phyloP scores from a whole-genome alignment of 2,113 vertebrate genomes.

The Hylia prasina region DNA sequence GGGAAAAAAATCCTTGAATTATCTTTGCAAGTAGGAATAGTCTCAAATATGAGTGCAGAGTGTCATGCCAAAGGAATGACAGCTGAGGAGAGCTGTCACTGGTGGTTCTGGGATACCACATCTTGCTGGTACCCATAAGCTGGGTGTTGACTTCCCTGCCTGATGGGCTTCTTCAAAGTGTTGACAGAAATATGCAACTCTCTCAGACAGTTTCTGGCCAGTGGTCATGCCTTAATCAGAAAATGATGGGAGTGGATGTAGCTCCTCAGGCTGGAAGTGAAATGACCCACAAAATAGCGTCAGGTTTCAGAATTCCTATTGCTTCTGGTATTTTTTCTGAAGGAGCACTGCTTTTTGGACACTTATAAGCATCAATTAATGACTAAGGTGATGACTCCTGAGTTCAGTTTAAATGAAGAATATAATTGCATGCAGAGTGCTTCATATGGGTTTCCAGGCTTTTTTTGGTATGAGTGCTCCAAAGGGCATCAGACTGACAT shows the following conservation, averaged over 20 bases:
- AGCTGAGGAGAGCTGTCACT: background rate
- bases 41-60: background rate
- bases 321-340: background rate
- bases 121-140: background rate
- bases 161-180: background rate
- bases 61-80: background rate
- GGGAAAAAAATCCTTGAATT: background rate
- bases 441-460: background rate
- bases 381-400: background rate
- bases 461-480: background rate
- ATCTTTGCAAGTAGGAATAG: background rate
- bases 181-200: background rate
- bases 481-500: background rate
- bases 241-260: background rate
- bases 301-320: background rate
- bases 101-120: background rate
- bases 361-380: background rate
- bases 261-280: background rate
- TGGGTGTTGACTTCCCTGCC: background rate
- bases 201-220: background rate
- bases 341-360: background rate
- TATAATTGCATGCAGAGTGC: background rate
- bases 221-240: background rate
- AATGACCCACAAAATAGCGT: background rate
- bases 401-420: background rate